Evolutionary conservation across 2,113 vertebrate genomes (phyloP).

Genomic region (Leptodactylus fuscus): DNA sequence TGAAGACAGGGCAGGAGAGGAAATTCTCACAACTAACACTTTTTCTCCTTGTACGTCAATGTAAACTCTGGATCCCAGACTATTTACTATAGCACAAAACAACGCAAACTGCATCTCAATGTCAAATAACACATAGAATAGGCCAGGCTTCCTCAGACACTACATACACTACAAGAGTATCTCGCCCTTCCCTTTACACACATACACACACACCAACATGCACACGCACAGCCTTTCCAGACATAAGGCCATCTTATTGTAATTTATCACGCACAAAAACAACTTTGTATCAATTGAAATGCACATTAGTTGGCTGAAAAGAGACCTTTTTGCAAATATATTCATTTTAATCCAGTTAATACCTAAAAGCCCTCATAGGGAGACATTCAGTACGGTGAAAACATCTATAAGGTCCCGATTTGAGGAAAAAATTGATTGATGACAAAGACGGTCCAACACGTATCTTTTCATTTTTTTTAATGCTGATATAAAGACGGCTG

Average conservation of each 20-base stretch:
- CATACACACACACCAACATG: slow-evolving; percentile 24
- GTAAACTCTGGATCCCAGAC: slow-evolving; percentile 69
- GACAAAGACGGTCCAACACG: slow-evolving; percentile 53
- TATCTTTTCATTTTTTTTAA: slow-evolving; percentile 63
- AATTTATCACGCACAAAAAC: slow-evolving; percentile 58
- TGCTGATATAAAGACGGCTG: slow-evolving; percentile 48
- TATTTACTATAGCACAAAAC: slow-evolving; percentile 60
- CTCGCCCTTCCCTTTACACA: slow-evolving; percentile 48
- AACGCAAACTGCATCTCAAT: slow-evolving; percentile 51
- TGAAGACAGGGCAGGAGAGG: slow-evolving; percentile 66
- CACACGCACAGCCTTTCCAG: slow-evolving; percentile 46
- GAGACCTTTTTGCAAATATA: slow-evolving; percentile 64
- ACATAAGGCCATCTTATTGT: slow-evolving; percentile 57
- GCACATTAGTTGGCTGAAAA: slow-evolving; percentile 68
- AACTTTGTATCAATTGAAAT: slow-evolving; percentile 65
- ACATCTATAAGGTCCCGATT: slow-evolving; percentile 65
- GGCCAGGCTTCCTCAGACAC: slow-evolving; percentile 57
- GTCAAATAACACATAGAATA: slow-evolving; percentile 26
- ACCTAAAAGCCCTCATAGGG: slow-evolving; percentile 67
- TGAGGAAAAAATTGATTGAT: slow-evolving; percentile 62
- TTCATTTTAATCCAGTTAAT: slow-evolving; percentile 71
- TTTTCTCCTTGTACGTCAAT: slow-evolving; percentile 65
- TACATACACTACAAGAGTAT: slow-evolving; percentile 53
- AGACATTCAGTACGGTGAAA: slow-evolving; percentile 65
- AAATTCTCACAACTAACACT: slow-evolving; percentile 62